A percentile compares a stretch with the other conserved stretches of the same genome.
phyloP scores from a whole-genome alignment of 2,888 invertebrate species.

The Diaprepes abbreviatus region DNA sequence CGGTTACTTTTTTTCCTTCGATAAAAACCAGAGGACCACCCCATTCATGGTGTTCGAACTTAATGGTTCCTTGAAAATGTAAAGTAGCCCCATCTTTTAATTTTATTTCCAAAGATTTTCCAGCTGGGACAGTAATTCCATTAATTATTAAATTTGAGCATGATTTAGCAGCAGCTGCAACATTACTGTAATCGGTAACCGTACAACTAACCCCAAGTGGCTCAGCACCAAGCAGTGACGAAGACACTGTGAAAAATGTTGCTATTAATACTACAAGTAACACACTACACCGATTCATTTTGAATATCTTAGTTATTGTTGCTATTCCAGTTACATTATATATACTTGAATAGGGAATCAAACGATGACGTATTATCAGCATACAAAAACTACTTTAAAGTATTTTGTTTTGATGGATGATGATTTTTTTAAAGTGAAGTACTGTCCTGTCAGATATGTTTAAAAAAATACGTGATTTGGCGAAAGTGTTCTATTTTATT shows the following conservation, averaged over 20 bases:
- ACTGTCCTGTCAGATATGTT: too few species aligned
- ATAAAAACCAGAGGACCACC: conserved; percentile 36
- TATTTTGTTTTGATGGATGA: too few species aligned
- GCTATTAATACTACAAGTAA: not conserved
- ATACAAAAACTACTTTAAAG: too few species aligned
- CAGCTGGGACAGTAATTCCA: conserved; percentile 42
- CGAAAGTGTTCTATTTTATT: too few species aligned
- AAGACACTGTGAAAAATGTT: not conserved
- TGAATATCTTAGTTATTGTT: too few species aligned
- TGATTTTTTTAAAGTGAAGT: too few species aligned
- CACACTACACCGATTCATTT: not conserved
- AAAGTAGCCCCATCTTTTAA: conserved; percentile 27
- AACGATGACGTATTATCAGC: too few species aligned
- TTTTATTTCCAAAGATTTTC: conserved; percentile 30
- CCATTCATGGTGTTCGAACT: conserved; percentile 35
- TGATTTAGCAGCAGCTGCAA: conserved; percentile 14
- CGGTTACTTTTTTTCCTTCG: conserved; percentile 32
- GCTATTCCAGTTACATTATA: too few species aligned
- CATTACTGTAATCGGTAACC: conserved; percentile 31
- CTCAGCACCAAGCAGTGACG: not conserved
- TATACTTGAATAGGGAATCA: too few species aligned
- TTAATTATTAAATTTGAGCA: conserved; percentile 31
- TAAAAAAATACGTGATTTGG: too few species aligned
- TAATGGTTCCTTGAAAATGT: conserved; percentile 32
- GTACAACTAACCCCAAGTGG: conserved; percentile 27